A percentile compares a stretch with the other conserved stretches of the same genome.
Conservation (phyloP, 2,888 invertebrate species). For the Choreutis nemorana region DNA sequence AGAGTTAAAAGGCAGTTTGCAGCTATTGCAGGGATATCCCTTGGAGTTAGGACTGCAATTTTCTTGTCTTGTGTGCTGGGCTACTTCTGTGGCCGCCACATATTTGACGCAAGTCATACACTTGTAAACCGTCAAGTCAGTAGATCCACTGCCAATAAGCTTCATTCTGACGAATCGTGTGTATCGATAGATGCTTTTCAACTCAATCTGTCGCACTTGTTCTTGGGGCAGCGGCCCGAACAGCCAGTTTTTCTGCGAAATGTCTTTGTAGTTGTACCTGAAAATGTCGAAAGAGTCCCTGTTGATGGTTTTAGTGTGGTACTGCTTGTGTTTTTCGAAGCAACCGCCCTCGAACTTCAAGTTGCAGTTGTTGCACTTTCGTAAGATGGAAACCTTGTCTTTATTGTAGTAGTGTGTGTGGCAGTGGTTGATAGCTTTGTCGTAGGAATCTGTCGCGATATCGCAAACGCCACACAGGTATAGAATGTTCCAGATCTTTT, state of each 20-base stretch:
- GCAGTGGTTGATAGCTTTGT: background rate
- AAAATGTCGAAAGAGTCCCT: background rate
- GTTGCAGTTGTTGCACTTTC: background rate
- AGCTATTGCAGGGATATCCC: background rate
- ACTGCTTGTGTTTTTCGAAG: background rate
- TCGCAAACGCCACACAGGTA: background rate
- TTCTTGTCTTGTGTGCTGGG: background rate
- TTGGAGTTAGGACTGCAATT: background rate
- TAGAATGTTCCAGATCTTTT: background rate
- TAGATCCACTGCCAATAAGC: background rate
- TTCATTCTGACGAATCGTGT: background rate
- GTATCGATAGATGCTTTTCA: background rate
- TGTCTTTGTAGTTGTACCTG: background rate
- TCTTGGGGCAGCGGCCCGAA: background rate
- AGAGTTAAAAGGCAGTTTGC: background rate
- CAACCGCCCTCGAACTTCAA: background rate
- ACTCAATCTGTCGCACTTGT: background rate
- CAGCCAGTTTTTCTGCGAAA: background rate
- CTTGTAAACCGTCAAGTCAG: background rate
- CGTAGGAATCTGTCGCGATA: background rate
- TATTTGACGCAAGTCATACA: background rate
- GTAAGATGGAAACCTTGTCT: background rate
- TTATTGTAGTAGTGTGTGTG: background rate
- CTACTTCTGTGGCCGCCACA: background rate
- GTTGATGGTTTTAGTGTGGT: background rate